Evolutionary conservation across 2,113 vertebrate genomes (phyloP).

Genomic region (Eira barbara): DNA sequence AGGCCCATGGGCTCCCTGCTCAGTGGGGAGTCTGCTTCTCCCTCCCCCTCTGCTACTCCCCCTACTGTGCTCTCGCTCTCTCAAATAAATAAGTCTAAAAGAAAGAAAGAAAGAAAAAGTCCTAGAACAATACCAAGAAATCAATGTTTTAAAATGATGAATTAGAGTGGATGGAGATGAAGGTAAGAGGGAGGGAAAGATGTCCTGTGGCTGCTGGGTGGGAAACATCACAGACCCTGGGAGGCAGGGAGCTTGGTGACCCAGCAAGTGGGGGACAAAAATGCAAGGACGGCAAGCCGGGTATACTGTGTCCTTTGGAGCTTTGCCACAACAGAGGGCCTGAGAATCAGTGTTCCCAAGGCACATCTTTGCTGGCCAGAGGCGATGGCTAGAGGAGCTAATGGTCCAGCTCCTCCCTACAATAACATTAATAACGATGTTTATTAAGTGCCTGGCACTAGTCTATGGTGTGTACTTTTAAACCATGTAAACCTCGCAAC

Average conservation of each 20-base stretch:
- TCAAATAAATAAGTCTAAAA: neutral
- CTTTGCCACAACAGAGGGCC: neutral
- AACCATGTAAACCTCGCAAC: neutral
- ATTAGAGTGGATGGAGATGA: neutral
- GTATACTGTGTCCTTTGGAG: too few species aligned
- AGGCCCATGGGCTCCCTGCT: too few species aligned
- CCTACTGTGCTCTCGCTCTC: neutral
- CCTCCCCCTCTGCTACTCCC: neutral
- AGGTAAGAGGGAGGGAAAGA: neutral
- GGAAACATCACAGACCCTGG: neutral
- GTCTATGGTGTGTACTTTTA: neutral
- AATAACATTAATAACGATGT: neutral
- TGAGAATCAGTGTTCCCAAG: neutral
- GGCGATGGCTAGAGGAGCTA: neutral
- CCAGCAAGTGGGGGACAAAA: neutral
- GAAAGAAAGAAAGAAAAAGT: neutral
- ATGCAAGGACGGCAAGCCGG: too few species aligned
- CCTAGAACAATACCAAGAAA: neutral
- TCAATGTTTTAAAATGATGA: neutral
- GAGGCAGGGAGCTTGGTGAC: neutral
- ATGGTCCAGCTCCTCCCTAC: neutral
- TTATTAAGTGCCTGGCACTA: neutral
- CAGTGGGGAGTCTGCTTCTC: neutral
- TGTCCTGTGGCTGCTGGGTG: rapidly evolving
- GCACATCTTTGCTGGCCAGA: neutral